Conservation (phyloP, 2,888 invertebrate species). For the Deilephila elpenor region DNA sequence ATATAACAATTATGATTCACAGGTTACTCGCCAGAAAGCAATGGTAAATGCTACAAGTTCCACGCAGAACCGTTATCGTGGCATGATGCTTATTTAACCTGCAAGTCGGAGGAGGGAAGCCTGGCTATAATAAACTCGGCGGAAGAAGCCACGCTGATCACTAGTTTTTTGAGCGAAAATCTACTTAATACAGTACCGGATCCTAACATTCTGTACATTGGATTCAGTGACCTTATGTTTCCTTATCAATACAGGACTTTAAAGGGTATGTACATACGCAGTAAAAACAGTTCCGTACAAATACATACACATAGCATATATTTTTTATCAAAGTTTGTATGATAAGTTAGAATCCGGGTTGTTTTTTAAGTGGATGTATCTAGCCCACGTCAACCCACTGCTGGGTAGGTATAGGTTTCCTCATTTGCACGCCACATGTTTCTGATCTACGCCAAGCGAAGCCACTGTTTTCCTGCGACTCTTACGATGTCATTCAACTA, state of each 20-base stretch:
- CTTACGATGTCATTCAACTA: no score
- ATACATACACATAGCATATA: neutral
- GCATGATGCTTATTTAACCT: slow-evolving; percentile 61
- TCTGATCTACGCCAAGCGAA: no score
- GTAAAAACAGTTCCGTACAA: neutral
- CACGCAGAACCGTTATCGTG: slow-evolving; percentile 59
- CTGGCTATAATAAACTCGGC: slow-evolving; percentile 59
- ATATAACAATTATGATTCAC: slow-evolving; percentile 25
- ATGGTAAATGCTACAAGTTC: slow-evolving; percentile 63
- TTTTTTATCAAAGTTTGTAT: neutral
- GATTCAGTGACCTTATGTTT: slow-evolving; percentile 65
- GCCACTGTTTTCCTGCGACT: no score
- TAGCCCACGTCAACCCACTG: no score
- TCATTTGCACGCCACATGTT: no score
- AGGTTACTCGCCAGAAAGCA: slow-evolving; percentile 51
- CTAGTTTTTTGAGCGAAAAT: slow-evolving; percentile 55
- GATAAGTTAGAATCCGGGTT: neutral
- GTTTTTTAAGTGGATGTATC: no score
- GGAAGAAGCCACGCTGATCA: slow-evolving; percentile 58
- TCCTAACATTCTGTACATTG: slow-evolving; percentile 57
- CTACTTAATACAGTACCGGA: slow-evolving; percentile 55
- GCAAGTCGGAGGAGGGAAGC: slow-evolving; percentile 56
- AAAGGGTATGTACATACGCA: slow-evolving; percentile 49
- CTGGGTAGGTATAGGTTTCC: no score
- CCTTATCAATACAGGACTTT: slow-evolving; percentile 63